Evolutionary conservation across 2,797 vertebrate genomes (phyloP).

Genomic region (Clarias pachynema): DNA sequence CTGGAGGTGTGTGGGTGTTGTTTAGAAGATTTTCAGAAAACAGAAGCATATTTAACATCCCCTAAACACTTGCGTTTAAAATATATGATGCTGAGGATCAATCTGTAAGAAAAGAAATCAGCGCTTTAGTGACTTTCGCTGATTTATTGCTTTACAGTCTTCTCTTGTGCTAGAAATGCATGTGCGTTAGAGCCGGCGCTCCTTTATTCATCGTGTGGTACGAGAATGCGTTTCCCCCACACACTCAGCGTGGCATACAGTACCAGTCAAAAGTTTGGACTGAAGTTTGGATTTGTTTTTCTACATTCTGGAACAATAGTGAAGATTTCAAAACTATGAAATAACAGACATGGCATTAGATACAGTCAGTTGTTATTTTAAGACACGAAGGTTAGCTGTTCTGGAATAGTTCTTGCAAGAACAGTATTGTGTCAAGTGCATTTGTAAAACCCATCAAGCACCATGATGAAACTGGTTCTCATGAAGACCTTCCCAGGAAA

Average conservation of each 20-base stretch:
- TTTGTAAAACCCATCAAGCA: too few species aligned
- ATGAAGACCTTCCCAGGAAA: too few species aligned
- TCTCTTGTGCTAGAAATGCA: constrained; percentile 14
- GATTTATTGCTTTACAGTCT: neutral
- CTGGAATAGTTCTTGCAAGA: too few species aligned
- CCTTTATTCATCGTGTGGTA: constrained; percentile 19
- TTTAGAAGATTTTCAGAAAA: neutral
- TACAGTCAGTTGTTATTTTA: too few species aligned
- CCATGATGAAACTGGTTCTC: too few species aligned
- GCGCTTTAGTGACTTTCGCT: neutral
- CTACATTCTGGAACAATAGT: too few species aligned
- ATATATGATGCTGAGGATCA: neutral
- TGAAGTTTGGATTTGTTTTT: too few species aligned
- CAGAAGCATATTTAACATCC: neutral
- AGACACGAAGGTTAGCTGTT: too few species aligned
- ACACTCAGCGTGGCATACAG: neutral
- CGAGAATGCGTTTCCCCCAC: neutral
- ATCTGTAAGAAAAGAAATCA: neutral
- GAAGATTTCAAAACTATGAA: too few species aligned
- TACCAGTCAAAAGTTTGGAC: too few species aligned
- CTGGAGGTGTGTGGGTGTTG: neutral
- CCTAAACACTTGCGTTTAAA: neutral
- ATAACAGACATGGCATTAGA: too few species aligned
- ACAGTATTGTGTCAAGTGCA: too few species aligned
- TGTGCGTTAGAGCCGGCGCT: neutral